These are phyloP conservation scores for Hymenopus coronatus DNA, from an alignment of 2,888 invertebrate genomes.

Conservation along the genomic window DNA sequence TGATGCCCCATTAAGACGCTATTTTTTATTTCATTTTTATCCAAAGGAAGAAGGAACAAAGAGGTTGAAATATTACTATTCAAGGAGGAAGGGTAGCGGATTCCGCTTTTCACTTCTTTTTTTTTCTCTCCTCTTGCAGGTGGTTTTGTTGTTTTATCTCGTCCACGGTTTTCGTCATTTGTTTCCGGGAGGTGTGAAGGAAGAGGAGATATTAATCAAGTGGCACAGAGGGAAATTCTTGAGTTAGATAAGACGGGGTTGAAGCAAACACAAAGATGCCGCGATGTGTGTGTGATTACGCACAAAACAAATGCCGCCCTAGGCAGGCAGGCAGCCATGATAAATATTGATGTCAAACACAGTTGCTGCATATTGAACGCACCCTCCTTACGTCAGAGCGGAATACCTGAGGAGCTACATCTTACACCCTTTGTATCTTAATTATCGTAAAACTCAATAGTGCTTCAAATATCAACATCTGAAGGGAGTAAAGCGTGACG, in stretches of 20 bases:
- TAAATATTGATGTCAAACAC: background rate
- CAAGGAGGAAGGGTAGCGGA: background rate
- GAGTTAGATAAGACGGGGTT: background rate
- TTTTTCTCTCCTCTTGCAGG: background rate
- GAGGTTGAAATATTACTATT: background rate
- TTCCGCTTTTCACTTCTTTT: background rate
- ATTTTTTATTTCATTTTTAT: constrained; percentile 17
- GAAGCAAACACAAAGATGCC: background rate
- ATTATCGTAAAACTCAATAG: no score
- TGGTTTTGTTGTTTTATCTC: background rate
- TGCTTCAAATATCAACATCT: no score
- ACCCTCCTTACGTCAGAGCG: no score
- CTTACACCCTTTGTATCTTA: no score
- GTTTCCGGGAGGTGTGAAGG: background rate
- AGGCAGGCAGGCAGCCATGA: background rate
- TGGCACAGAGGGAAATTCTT: background rate
- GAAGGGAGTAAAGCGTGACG: no score
- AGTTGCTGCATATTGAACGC: background rate
- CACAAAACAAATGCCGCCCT: background rate
- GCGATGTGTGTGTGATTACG: background rate
- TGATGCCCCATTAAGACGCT: constrained; percentile 28
- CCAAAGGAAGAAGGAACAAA: background rate
- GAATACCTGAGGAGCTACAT: no score
- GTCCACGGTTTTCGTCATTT: background rate
- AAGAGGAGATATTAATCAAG: background rate